Conservation (phyloP, 2,113 vertebrate genomes). For the Hemichromis elongatus region DNA sequence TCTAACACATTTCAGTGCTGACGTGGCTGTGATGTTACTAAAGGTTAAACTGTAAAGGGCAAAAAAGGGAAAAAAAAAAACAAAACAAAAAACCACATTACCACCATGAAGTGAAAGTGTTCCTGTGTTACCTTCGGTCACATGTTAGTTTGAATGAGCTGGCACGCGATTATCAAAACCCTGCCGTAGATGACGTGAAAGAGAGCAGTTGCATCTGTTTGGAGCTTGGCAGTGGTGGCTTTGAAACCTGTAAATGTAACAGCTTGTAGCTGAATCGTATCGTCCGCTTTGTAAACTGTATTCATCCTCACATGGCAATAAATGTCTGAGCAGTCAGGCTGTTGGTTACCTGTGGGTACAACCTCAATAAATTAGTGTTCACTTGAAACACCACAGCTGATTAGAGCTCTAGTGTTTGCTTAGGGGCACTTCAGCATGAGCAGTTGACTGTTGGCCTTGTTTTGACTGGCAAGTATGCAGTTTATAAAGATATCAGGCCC, state of each 20-base stretch:
- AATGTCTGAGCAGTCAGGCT: neutral
- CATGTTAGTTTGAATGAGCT: neutral
- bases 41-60: neutral
- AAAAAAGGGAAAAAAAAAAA: accelerated
- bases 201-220: neutral
- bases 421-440: neutral
- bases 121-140: neutral
- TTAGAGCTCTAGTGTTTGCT: neutral
- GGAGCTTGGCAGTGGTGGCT: neutral
- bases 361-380: neutral
- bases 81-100: accelerated
- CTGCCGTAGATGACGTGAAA: neutral
- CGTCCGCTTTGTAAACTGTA: neutral
- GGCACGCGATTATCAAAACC: neutral
- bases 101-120: neutral
- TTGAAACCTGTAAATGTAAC: neutral
- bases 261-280: neutral
- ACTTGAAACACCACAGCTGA: neutral
- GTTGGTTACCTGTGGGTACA: neutral
- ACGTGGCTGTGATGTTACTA: neutral
- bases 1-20: neutral
- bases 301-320: neutral
- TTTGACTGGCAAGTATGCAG: neutral
- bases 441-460: neutral
- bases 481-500: neutral